Evolutionary conservation across 1,140 invertebrate genomes (phyloP).

Genomic region (Drosophila guanche): DNA sequence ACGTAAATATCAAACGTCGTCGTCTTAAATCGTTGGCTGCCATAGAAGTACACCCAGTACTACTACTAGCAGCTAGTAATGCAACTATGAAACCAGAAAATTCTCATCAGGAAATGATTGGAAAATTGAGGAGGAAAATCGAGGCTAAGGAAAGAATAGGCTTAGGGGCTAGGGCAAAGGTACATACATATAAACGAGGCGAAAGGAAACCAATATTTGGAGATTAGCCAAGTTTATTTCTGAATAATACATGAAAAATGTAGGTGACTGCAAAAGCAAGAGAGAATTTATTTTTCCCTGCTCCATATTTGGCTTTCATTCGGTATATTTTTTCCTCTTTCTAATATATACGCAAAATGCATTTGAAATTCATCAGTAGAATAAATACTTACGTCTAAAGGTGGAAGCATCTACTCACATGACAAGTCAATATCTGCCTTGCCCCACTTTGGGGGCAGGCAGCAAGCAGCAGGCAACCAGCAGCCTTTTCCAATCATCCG

Average conservation of each 20-base stretch:
- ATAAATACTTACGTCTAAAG: neutral
- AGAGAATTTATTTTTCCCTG: slow-evolving; percentile 16
- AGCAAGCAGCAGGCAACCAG: too few species aligned
- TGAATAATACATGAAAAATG: slow-evolving; percentile 31
- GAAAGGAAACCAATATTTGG: slow-evolving; percentile 36
- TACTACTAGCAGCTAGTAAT: slow-evolving; percentile 22
- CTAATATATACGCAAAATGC: slow-evolving; percentile 41
- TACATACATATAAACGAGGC: neutral
- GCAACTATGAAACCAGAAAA: slow-evolving; percentile 40
- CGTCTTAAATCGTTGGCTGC: slow-evolving; percentile 58
- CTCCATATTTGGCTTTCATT: neutral
- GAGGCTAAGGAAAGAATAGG: slow-evolving; percentile 12
- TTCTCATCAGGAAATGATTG: slow-evolving; percentile 56
- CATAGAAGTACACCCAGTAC: slow-evolving; percentile 48
- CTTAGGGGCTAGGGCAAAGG: slow-evolving; percentile 14
- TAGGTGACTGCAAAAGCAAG: slow-evolving; percentile 2
- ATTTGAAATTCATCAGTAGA: slow-evolving; percentile 56
- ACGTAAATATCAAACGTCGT: slow-evolving; percentile 67
- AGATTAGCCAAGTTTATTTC: slow-evolving; percentile 43
- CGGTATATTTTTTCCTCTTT: slow-evolving; percentile 1
- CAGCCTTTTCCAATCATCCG: slow-evolving; percentile 5
- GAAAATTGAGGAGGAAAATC: slow-evolving; percentile 42
- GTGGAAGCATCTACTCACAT: slow-evolving; percentile 39
- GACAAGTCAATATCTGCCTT: slow-evolving; percentile 50
- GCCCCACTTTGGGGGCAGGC: neutral